Conservation (phyloP, 2,797 vertebrate genomes). For the Mus spretus region DNA sequence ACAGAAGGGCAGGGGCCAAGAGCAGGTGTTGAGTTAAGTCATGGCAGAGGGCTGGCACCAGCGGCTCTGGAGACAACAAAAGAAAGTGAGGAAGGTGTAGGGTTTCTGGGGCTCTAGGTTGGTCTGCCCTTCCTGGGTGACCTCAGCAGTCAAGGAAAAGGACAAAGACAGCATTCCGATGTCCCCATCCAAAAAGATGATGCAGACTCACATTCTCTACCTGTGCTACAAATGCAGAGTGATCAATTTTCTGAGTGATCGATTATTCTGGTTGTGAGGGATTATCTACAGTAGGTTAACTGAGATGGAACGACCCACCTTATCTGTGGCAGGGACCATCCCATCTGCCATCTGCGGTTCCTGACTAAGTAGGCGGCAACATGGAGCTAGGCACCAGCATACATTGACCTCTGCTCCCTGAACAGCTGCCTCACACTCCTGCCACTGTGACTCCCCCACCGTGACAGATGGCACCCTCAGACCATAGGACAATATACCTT, state of each 20-base stretch:
- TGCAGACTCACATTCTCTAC: neutral
- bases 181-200: neutral
- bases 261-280: neutral
- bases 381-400: rapidly evolving
- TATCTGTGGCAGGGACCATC: neutral
- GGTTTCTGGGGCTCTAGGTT: neutral
- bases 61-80: too few relatives aligned
- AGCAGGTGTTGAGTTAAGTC: neutral
- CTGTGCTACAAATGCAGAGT: neutral
- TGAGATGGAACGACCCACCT: neutral
- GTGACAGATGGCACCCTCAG: neutral
- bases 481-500: neutral
- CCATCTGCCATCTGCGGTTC: rapidly evolving
- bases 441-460: neutral
- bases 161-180: neutral
- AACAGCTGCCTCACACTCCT: neutral
- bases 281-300: neutral
- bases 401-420: neutral
- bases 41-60: neutral
- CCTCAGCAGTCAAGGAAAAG: neutral
- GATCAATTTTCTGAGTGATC: neutral
- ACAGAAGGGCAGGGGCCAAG: neutral
- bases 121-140: neutral
- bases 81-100: neutral
- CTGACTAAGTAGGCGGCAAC: neutral